Base-by-base conservation (phyloP, 2,888 invertebrate species). In the Nematopogon swammerdamellus region DNA sequence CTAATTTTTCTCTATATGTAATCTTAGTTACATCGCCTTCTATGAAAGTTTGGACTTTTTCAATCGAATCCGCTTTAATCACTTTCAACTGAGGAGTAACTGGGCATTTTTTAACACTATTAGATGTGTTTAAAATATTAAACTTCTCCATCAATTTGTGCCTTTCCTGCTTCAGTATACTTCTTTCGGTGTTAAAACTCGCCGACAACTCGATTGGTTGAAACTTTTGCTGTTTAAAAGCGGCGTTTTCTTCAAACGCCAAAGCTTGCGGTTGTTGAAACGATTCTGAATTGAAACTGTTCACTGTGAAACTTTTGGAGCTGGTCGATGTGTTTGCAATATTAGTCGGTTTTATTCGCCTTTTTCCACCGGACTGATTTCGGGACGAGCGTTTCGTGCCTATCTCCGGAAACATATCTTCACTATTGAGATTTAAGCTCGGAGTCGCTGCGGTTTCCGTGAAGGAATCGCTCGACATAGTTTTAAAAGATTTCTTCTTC, bases 281-380 rank as follows among this genome's bases (percentile, higher is more conserved):
- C 4, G 61, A 63, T 46, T 77, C 75, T 0, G 66, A 57, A 18
- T 61, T 70, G 49, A 75, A 75, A 59, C 66, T 75, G 19, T 65
- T 75, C 1, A 77, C 45, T 0, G 74, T 73, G 5, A 68, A 55
- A 58, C 71, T 71, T 51, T 72, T 72, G 50, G 20, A n/a, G 45
- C 48, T 46, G 44, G 70, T 64, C 1, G 64, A 61, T 2, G 55
- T 56, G 19, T 56, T 61, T 47, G 74, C 70, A 29, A 76, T 70
- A 20, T 70, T 72, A 0, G 82, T 84, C 0, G 84, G 84, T 53
- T 83, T 84, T 1, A 84, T 83, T 52, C 83, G 62, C 0, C 68
- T 56, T 52, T 66, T 66, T 19, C 72, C 76, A 0, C 70, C 68
- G 10, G 64, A 58, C 16, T 75, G 55, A 0, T 73, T 76, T 29